Base-by-base conservation (phyloP, 2,113 vertebrate species). In the Pongo abelii region DNA sequence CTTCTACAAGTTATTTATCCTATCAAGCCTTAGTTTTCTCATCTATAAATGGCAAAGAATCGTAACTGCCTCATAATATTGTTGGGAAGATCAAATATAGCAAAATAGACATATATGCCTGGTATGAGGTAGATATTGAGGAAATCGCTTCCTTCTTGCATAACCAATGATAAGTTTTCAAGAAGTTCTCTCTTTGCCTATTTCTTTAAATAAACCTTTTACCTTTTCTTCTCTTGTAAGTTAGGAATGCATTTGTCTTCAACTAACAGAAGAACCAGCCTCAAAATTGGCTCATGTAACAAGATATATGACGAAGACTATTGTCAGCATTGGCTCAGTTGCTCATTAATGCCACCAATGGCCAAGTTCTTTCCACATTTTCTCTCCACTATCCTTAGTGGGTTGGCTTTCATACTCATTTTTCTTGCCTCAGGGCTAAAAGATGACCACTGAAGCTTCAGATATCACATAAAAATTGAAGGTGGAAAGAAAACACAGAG, bases 191-290 rank as follows among this genome's bases (percentile, higher is more conserved):
- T 43, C 86, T 27, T 80, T 20, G 25, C 1, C n/a, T 23, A 17
- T 18, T 77, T 81, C 20, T 79, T 52, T 89, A 55, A 10, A 35
- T 20, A 77, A 84, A 72, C 11, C 16, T 69, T 92, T 69, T 38
- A 52, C 5, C 20, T 64, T 81, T 93, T 85, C 84, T 89, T 94
- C 50, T 85, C 57, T 52, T 91, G 43, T 77, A 32, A 43, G 30
- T 61, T 78, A n/a, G 59, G 89, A 90, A 70, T 89, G 69, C 17
- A 86, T 77, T 92, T 64, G 84, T 89, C 40, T 78, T 94, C 67
- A 94, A 18, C n/a, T 69, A 59, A 86, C 8, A 78, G 55, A 52
- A 89, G 67, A 61, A 7, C 3, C 57, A 92, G 32, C 72, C 43
- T 70, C 30, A 13, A 1, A 5, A 38, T 16, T 38, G 5, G 70